Conservation (phyloP, 2,113 vertebrate genomes). For the Cynocephalus volans region DNA sequence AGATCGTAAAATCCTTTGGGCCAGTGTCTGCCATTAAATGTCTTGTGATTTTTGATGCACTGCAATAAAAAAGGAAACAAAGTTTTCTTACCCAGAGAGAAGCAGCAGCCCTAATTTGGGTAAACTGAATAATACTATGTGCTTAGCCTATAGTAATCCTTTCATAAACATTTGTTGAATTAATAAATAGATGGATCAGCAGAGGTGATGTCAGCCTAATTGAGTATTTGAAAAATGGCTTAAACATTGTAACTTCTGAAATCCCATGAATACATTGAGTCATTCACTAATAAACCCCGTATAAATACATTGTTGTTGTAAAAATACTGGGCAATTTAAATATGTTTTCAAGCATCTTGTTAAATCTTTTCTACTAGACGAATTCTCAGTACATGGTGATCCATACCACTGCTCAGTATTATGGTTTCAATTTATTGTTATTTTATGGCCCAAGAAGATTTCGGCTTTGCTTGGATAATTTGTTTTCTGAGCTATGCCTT, state of each 20-base stretch:
- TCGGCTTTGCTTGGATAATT: neutral
- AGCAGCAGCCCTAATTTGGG: neutral
- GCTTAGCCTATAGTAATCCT: constrained; percentile 23
- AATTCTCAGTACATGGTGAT: constrained; percentile 34
- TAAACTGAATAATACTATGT: neutral
- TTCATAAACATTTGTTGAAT: constrained; percentile 54
- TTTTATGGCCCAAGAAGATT: constrained; percentile 7
- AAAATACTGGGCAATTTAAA: constrained; percentile 6
- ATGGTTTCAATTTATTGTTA: constrained; percentile 38
- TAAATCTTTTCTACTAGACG: constrained; percentile 38
- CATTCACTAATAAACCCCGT: constrained; percentile 10
- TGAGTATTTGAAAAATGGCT: neutral
- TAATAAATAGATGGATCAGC: constrained; percentile 52
- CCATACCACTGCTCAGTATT: neutral
- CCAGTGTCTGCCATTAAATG: neutral
- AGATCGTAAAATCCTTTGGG: neutral
- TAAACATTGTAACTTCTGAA: constrained; percentile 21
- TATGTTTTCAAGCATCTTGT: constrained; percentile 6
- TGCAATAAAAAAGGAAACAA: constrained; percentile 23
- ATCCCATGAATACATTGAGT: neutral
- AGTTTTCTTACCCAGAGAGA: neutral
- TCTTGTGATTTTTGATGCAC: neutral
- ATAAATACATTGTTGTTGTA: constrained; percentile 3
- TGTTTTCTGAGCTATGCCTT: neutral
- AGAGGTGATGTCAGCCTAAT: neutral